Conservation (phyloP, 2,113 vertebrate species). For the Plestiodon gilberti region DNA sequence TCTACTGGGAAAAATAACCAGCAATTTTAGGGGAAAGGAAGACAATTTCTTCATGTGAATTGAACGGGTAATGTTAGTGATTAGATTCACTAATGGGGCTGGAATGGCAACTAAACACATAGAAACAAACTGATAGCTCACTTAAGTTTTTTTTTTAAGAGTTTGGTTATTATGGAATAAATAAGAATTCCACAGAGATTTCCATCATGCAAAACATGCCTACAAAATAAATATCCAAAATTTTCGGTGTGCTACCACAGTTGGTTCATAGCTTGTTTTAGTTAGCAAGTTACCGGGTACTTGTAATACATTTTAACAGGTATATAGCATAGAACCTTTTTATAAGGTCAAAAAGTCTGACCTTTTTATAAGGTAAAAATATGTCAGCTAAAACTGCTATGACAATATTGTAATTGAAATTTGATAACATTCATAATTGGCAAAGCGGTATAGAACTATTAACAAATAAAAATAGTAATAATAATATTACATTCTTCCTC, state of each 20-base stretch:
- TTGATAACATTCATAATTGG: no score
- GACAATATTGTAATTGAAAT: neutral
- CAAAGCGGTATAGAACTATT: no score
- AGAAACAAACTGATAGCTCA: neutral
- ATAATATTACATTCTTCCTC: constrained; percentile 12
- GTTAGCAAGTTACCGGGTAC: neutral
- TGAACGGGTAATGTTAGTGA: constrained; percentile 32
- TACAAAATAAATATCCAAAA: neutral
- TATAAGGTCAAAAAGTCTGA: neutral
- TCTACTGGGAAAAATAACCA: constrained; percentile 51
- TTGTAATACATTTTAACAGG: neutral
- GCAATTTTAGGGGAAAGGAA: constrained; percentile 43
- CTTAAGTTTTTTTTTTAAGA: neutral
- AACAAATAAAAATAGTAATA: neutral
- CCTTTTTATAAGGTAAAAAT: neutral
- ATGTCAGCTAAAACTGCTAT: neutral
- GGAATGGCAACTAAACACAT: neutral
- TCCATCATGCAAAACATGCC: neutral
- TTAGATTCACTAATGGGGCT: constrained; percentile 50
- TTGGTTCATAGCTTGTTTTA: neutral
- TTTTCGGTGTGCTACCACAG: neutral
- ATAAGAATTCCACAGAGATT: neutral
- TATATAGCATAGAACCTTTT: neutral
- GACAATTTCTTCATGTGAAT: constrained; percentile 9
- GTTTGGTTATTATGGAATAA: neutral